Evolutionary conservation across 2,888 invertebrate genomes (phyloP).

Genomic region (Thelaira solivaga): DNA sequence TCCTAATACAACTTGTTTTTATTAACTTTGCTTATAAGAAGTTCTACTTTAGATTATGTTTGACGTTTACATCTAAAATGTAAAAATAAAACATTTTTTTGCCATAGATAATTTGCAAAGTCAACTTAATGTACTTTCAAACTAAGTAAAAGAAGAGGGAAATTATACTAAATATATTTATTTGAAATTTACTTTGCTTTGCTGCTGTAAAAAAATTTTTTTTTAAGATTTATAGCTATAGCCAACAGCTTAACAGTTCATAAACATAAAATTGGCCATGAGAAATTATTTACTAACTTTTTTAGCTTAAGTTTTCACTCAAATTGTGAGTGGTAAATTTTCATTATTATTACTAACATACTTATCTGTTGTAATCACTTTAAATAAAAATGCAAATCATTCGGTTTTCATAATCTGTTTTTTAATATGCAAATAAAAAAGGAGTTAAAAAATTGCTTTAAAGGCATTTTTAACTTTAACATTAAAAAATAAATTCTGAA

Average conservation of each 20-base stretch:
- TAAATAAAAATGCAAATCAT: not conserved
- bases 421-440: not conserved
- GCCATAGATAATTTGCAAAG: not conserved
- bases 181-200: too few relatives aligned
- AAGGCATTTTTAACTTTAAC: not conserved
- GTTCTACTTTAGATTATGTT: too few relatives aligned
- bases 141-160: too few relatives aligned
- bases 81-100: not conserved
- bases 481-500: not conserved
- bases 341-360: not conserved
- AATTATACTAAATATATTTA: too few relatives aligned
- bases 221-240: not conserved
- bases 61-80: too few relatives aligned
- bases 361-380: too few relatives aligned
- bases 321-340: not conserved
- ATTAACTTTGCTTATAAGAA: too few relatives aligned
- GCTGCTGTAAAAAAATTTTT: too few relatives aligned
- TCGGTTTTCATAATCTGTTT: not conserved
- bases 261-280: slow-evolving; percentile 1
- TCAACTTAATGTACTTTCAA: too few relatives aligned
- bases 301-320: not conserved
- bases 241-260: not conserved
- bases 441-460: not conserved
- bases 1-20: too few relatives aligned
- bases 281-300: not conserved